Base-by-base conservation (phyloP, 2,113 vertebrate species). In the Protobothrops flavoviridis region DNA sequence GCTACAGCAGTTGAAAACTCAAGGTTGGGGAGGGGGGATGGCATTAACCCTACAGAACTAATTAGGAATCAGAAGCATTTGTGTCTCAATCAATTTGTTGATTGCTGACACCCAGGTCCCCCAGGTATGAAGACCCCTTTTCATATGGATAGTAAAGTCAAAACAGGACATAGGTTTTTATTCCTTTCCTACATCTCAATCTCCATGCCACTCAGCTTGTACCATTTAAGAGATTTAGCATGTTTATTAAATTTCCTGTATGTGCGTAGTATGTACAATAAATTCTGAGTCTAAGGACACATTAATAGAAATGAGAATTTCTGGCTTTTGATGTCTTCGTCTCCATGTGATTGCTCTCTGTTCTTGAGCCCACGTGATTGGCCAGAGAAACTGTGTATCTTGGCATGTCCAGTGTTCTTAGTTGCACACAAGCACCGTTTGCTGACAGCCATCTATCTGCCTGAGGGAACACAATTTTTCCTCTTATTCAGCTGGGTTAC, bases 101-200 rank as follows among this genome's bases (percentile, higher is more conserved):
- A 33, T 33, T 74, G 4, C 59, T 64, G 29, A 69, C 61, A n/a
- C 61, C 29, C 61, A 69, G 61, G 26, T 69, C 59, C 11, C 29
- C 6, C 15, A 52, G 9, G 45, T 52, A n/a, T 5, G 13, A 52
- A 90, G 45, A 69, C 45, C 26, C 24, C 20, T 69, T 52, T 52
- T 23, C 20, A 15, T 33, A 0, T 50, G 26, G 48, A 50, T 21
- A 20, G 23, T 17, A 50, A 81, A 50, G 29, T 88, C 87, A 88
- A 55, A 33, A 20, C 29, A 74, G 45, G 20, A 39, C 61, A 33
- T 74, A 1, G 29, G 85, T 53, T 23, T n/a, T 52, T 29, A 33
- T 50, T 90, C 52, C 87, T 90, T 55, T 69, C 89, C 95, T 96
- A 94, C 94, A 92, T 94, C 93, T 95, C 93, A 93, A 17, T 93